These are phyloP conservation scores for Zootermopsis nevadensis DNA, from an alignment of 2,888 invertebrate species.

Conservation along the genomic window DNA sequence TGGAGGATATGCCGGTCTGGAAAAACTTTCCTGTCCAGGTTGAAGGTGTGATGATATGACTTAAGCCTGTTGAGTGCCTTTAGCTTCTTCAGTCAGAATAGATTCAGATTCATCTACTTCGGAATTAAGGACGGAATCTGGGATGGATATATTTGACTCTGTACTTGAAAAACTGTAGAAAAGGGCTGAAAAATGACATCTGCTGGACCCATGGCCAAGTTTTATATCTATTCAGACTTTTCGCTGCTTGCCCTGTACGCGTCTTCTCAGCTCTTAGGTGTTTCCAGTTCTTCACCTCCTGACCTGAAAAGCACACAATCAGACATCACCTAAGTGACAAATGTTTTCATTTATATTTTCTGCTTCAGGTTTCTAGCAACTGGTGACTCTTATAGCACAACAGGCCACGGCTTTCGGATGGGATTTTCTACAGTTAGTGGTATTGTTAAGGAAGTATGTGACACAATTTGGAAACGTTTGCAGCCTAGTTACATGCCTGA, in stretches of 20 bases:
- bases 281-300: conserved; percentile 21
- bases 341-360: too few relatives aligned
- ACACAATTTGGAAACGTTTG: not conserved
- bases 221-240: conserved; percentile 31
- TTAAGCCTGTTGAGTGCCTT: not conserved
- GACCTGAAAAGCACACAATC: conserved; percentile 34
- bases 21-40: conserved; percentile 30
- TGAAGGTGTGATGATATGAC: not conserved
- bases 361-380: not conserved
- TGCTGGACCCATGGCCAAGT: conserved; percentile 38
- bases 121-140: not conserved
- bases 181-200: conserved; percentile 6
- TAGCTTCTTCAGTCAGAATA: conserved; percentile 5
- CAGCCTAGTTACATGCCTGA: not conserved
- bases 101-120: conserved; percentile 12
- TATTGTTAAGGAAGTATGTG: not conserved
- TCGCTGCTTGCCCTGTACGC: conserved; percentile 20
- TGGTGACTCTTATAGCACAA: not conserved
- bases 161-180: not conserved
- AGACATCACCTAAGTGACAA: too few relatives aligned
- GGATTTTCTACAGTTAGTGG: not conserved
- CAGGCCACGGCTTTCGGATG: too few relatives aligned
- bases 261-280: conserved; percentile 11
- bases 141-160: conserved; percentile 9
- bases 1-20: not conserved